phyloP scores from a whole-genome alignment of 2,888 invertebrate species.

The Meghimatium bilineatum region DNA sequence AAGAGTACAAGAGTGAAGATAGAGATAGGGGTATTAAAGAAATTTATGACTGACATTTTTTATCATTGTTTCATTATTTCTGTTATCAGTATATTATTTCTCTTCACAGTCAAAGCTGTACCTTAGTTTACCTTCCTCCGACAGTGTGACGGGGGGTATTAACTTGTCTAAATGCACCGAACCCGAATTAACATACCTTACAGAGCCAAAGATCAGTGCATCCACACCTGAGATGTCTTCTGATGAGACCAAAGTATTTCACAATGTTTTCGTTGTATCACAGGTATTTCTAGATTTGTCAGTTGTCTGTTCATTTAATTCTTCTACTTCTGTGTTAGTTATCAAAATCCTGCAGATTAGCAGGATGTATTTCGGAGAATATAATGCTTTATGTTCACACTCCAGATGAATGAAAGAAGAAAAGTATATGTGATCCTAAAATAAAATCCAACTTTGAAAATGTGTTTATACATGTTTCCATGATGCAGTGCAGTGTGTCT shows the following conservation, averaged over 20 bases:
- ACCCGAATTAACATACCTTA: conserved; percentile 3
- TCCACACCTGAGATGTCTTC: not conserved
- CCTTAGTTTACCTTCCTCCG: not conserved
- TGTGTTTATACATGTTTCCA: too few species aligned
- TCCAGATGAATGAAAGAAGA: too few species aligned
- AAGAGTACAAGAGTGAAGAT: too few species aligned
- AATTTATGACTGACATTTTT: too few species aligned
- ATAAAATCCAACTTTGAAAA: too few species aligned
- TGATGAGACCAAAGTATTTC: conserved; percentile 42
- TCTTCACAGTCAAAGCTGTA: conserved; percentile 28
- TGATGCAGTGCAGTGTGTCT: too few species aligned
- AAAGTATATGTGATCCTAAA: too few species aligned
- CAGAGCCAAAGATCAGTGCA: conserved; percentile 10
- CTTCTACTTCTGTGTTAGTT: not conserved
- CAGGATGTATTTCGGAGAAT: too few species aligned
- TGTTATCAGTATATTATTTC: not conserved
- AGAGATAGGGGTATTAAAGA: too few species aligned
- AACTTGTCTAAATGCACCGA: not conserved
- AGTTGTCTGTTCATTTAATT: not conserved
- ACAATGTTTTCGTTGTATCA: conserved; percentile 43
- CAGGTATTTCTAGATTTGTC: conserved; percentile 15
- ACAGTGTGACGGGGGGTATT: not conserved
- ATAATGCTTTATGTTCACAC: too few species aligned
- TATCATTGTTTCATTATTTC: too few species aligned
- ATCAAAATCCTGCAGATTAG: too few species aligned